Evolutionary conservation across 2,797 vertebrate species (phyloP), one percentile per base, ranked within the genome.

Genomic region (Paedocypris micromegethes): DNA sequence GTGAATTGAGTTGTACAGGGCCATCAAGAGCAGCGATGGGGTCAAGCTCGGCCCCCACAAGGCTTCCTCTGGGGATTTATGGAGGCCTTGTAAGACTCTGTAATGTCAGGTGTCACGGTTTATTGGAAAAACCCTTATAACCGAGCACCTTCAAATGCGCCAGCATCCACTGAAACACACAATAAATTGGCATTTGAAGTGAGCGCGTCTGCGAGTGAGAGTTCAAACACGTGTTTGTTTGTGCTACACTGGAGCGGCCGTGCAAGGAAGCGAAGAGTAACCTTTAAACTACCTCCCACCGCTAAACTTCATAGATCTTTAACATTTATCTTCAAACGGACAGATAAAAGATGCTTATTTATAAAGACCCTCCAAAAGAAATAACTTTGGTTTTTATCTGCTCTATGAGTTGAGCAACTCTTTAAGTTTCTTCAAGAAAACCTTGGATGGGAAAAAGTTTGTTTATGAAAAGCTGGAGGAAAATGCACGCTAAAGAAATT

Each of bases 21-120:
- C 72, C n/a, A 56, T 68, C 63, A 56, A 70, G 77, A 74, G 72
- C 70, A 57, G 57, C 72, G 66, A 58, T 51, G 39, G 74, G 66
- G 69, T 61, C 8, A 45, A 64, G 1, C 6, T 38, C 39, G 53
- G 56, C 55, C 68, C 63, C 72, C 58, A 63, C 48, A 23, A 23
- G 23, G 23, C 23, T 23, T 47, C 68, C 57, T 57, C 78, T 9
- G 49, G 58, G 77, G 71, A 58, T 77, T 75, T 70, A 76, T 42
- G 74, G 80, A 79, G 80, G 45, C 49, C 74, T 64, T 54, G 54
- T 46, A 38, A 54, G n/a, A 55, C 70, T 48, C 60, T 76, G 86
- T 84, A 83, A 83, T 76, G 75, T 83, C 85, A 86, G 83, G 84
- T 86, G 85, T 85, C 85, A 87, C 82, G 80, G 81, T 84, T 84